phyloP scores from a whole-genome alignment of 2,797 vertebrate genomes.

The Tenualosa thibaudeaui region DNA sequence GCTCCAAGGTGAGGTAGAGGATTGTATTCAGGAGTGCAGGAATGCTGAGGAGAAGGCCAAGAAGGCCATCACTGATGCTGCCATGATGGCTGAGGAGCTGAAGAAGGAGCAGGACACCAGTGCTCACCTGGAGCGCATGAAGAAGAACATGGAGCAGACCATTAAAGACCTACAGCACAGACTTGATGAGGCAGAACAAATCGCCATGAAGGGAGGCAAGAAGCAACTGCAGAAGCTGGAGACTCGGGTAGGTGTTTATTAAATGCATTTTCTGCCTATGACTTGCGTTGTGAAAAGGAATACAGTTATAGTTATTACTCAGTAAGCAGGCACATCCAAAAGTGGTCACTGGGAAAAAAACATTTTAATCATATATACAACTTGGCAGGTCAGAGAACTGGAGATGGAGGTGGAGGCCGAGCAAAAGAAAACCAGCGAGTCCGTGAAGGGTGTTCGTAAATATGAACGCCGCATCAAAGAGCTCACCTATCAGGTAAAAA shows the following conservation, averaged over 20 bases:
- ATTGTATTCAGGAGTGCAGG: conserved; percentile 82
- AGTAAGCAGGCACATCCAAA: not conserved
- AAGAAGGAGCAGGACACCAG: conserved; percentile 83
- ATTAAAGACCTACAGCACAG: conserved; percentile 81
- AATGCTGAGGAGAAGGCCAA: conserved; percentile 92
- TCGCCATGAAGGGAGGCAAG: conserved; percentile 85
- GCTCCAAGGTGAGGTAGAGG: conserved; percentile 80
- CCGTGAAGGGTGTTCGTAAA: conserved; percentile 77
- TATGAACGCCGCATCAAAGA: conserved; percentile 90
- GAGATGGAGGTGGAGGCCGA: conserved; percentile 73
- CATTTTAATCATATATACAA: not conserved
- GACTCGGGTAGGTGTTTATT: conserved; percentile 69
- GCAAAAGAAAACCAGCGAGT: conserved; percentile 68
- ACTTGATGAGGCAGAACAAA: conserved; percentile 85
- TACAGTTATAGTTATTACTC: not conserved
- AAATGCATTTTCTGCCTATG: not conserved
- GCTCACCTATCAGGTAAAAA: conserved; percentile 85
- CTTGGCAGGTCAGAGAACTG: conserved; percentile 67
- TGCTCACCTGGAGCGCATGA: conserved; percentile 45
- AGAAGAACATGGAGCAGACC: conserved; percentile 84
- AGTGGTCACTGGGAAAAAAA: not conserved
- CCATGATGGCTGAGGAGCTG: conserved; percentile 90
- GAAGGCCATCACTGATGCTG: conserved; percentile 90
- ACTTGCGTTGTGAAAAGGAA: not conserved
- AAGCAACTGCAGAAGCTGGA: conserved; percentile 88